Base-by-base conservation (phyloP, 2,797 vertebrate species). In the Psittacula derbiana region DNA sequence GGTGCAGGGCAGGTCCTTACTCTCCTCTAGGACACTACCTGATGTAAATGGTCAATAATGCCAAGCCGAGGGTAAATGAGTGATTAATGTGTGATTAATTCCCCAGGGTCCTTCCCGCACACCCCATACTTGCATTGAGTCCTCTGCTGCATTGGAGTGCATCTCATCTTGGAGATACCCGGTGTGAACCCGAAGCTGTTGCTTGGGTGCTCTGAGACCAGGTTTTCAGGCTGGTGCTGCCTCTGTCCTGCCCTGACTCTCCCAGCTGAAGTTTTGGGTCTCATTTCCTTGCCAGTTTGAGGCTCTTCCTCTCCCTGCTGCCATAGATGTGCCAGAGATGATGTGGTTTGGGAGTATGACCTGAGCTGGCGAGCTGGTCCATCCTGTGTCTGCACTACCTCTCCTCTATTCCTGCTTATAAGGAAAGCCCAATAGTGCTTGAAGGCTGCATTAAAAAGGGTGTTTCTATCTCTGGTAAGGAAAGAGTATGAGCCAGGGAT, bases 81-180 rank as follows among this genome's bases (percentile, higher is more conserved):
- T 20, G 50, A 72, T 58, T 3, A 55, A 3, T 0, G 0, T n/a
- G 36, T 28, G n/a, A 69, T 23, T 27, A 64, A 50, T 38, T 61
- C 81, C n/a, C 9, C 57, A 16, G 28, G 27, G 12, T 9, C 52
- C 24, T 82, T 49, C 46, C 38, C 24, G 30, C 20, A 2, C 1
- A 1, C 4, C 8, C 10, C 19, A 18, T 24, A 1, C 40, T 47
- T 52, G 33, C 16, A 18, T 2, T 1, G 4, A 55, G 23, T 11
- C 55, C 47, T 33, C 44, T 49, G 10, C 52, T 18, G 16, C 6
- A 0, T 0, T 6, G 8, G 57, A 31, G 23, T 58, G 20, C 8
- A 3, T 21, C 66, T 79, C 18, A 5, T 9, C 36, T 25, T 14
- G 6, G 60, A 73, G 31, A 30, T 13, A 2, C 0, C 2, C 27